Base-by-base conservation (phyloP, 2,113 vertebrate species). In the Mobula hypostoma region DNA sequence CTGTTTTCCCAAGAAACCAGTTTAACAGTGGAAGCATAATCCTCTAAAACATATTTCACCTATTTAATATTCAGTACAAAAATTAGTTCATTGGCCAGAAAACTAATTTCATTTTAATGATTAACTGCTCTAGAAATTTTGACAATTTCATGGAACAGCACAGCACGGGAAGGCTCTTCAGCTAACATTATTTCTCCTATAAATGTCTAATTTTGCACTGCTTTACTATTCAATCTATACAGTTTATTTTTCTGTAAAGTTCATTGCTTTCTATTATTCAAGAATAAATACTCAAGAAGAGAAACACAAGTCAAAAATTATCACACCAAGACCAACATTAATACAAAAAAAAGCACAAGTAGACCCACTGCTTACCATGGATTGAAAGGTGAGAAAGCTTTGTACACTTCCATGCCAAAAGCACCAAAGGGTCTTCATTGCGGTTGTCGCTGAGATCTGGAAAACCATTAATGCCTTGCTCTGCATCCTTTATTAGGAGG, bases 391-490 rank as follows among this genome's bases (percentile, higher is more conserved):
- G 98, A 95, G 97, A 97, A 7, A 99, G 97, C 94, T 98, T 98
- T 94, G 98, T 98, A 95, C 99, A 99, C 90, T 98, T 97, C 99
- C 99, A 99, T n/a, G 98, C 97, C 96, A 99, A 76, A 61, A 99
- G 97, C 95, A 99, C 98, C 97, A 99, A 95, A 0, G 98, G 98
- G 96, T 99, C 99, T 96, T 99, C 99, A 92, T 98, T 99, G 94
- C 98, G 97, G 97, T 98, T 99, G 96, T 98, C 96, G 56, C 98
- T 98, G 95, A 99, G 98, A 97, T 99, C 99, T 66, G 98, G 98
- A 96, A 99, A 99, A 94, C 97, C 97, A 70, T 97, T 97, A 56
- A 98, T 98, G 95, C 99, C 98, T 90, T 90, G 87, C 92, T 94
- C 94, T 95, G 97, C 96, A 96, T 98, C 97, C 97, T 98, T 98